Percentiles rank a stretch among this genome's conserved stretches.
These are phyloP conservation scores for Myotis myotis DNA, from an alignment of 2,797 vertebrate genomes.

Conservation along the genomic window DNA sequence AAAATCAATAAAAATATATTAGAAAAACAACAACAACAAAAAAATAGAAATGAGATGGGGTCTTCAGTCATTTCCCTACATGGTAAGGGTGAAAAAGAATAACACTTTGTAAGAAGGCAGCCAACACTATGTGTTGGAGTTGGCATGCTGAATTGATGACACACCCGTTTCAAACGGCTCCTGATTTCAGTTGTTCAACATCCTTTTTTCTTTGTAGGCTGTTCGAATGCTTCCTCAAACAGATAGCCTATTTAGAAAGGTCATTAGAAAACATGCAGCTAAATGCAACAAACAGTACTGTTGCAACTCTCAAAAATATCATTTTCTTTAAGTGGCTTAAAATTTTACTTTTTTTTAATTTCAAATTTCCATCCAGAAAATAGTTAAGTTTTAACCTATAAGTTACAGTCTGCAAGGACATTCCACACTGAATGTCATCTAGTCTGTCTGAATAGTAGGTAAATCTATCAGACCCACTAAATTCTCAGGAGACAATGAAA, in stretches of 20 bases:
- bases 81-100: slow-evolving; percentile 16
- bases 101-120: background rate
- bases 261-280: slow-evolving; percentile 20
- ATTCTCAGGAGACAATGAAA: background rate
- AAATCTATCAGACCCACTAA: background rate
- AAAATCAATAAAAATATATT: too few relatives aligned
- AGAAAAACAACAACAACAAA: too few relatives aligned
- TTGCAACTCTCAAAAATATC: background rate
- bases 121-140: background rate
- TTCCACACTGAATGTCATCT: background rate
- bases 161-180: background rate
- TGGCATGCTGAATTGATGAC: background rate
- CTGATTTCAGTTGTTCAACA: slow-evolving; percentile 3
- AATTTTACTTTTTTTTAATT: background rate
- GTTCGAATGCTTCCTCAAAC: background rate
- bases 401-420: background rate
- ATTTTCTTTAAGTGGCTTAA: slow-evolving; percentile 8
- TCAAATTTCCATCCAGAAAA: background rate
- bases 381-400: background rate
- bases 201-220: background rate
- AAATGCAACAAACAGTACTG: background rate
- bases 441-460: background rate
- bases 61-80: slow-evolving; percentile 29
- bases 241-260: background rate
- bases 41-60: slow-evolving; percentile 9